Evolutionary conservation across 2,113 vertebrate genomes (phyloP).

Genomic region (Reinhardtius hippoglossoides): DNA sequence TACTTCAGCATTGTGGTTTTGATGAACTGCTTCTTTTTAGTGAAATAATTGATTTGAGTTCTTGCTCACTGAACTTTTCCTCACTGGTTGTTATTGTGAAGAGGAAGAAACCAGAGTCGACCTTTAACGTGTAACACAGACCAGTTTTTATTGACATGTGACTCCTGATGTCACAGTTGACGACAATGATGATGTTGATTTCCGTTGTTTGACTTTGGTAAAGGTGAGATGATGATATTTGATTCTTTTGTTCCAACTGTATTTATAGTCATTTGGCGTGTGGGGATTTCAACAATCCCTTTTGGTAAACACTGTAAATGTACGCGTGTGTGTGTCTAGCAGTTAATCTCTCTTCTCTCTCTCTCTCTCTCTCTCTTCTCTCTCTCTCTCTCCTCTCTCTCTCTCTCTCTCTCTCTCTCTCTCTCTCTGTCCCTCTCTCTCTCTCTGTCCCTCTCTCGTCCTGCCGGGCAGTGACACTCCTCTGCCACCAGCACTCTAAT

Average conservation of each 20-base stretch:
- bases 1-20: too few relatives aligned
- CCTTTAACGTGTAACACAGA: background rate
- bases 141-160: background rate
- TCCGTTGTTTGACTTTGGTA: background rate
- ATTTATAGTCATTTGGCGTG: conserved; percentile 2
- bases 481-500: conserved; percentile 82
- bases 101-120: background rate
- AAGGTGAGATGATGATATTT: background rate
- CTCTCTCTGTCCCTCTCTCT: conserved; percentile 25
- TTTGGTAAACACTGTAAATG: conserved; percentile 44
- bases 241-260: conserved; percentile 6
- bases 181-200: background rate
- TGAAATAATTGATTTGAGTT: too few relatives aligned
- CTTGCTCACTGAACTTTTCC: background rate
- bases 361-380: conserved; percentile 9
- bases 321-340: conserved; percentile 30
- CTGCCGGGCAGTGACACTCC: conserved; percentile 72
- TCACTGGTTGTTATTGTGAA: background rate
- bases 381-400: conserved; percentile 4
- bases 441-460: conserved; percentile 17
- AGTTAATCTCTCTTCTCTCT: too few relatives aligned
- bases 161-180: background rate
- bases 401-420: conserved; percentile 8
- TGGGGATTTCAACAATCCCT: conserved; percentile 13
- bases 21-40: too few relatives aligned